Conservation (phyloP, 92 coral and sea anemone species). For the Muricea muricata region DNA sequence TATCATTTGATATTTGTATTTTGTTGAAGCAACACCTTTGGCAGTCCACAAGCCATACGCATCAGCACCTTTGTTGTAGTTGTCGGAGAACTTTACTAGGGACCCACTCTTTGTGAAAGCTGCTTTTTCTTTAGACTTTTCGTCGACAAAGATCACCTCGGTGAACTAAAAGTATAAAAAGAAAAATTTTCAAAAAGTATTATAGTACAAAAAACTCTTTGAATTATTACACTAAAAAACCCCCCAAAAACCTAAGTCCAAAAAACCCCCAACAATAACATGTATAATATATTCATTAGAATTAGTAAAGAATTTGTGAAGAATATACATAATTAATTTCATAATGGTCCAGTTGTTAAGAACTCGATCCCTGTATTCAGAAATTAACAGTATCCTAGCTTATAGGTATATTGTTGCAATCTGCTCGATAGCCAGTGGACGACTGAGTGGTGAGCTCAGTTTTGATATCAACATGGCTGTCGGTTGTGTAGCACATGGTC, state of each 20-base stretch:
- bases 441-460: background rate
- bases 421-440: slow-evolving; percentile 52
- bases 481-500: slow-evolving; percentile 64
- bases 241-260: too few relatives aligned
- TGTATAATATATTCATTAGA: too few relatives aligned
- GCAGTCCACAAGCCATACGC: slow-evolving; percentile 9
- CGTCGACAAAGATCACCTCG: too few relatives aligned
- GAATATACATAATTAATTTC: too few relatives aligned
- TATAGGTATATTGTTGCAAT: slow-evolving; percentile 57
- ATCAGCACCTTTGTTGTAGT: background rate
- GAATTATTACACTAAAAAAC: too few relatives aligned
- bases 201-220: too few relatives aligned
- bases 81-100: background rate
- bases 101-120: background rate
- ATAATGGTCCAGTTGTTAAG: too few relatives aligned
- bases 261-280: too few relatives aligned
- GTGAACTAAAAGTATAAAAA: slow-evolving; percentile 25
- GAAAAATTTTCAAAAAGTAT: too few relatives aligned
- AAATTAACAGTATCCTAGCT: background rate
- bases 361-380: too few relatives aligned
- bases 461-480: background rate
- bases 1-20: too few relatives aligned
- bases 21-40: background rate
- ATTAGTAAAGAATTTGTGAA: too few relatives aligned
- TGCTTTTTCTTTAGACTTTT: background rate